Percentiles rank a stretch among this genome's conserved stretches.
Evolutionary conservation across 2,113 vertebrate species (phyloP).

Genomic region (Gambusia holbrooki): DNA sequence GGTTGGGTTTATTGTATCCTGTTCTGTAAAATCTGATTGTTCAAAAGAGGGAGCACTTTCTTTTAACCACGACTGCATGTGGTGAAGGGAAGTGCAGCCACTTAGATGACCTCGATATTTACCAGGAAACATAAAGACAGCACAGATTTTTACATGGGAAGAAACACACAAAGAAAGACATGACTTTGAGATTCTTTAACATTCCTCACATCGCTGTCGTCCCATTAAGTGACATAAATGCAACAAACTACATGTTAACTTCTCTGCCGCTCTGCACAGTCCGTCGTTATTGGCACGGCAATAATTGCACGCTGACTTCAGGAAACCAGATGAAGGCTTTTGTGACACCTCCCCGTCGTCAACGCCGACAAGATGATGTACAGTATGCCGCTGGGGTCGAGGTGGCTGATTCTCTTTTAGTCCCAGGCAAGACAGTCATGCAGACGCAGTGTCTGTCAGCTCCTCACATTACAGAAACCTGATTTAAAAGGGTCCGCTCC

Average conservation of each 20-base stretch:
- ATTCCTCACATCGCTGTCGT: neutral
- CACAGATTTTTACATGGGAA: neutral
- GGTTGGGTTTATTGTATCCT: neutral
- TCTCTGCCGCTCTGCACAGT: slow-evolving; percentile 9
- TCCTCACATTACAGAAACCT: neutral
- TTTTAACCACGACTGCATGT: neutral
- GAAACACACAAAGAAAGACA: neutral
- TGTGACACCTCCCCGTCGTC: slow-evolving; percentile 31
- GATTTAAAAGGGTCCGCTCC: slow-evolving; percentile 7
- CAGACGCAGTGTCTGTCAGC: slow-evolving; percentile 3
- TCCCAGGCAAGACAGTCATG: slow-evolving; percentile 5
- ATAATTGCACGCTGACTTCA: neutral
- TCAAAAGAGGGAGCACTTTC: neutral
- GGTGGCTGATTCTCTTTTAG: slow-evolving; percentile 7
- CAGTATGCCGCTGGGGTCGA: neutral
- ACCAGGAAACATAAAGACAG: neutral
- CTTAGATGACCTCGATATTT: neutral
- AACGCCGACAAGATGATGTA: slow-evolving; percentile 19
- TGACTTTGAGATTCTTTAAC: neutral
- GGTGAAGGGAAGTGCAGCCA: neutral
- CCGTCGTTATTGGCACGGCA: slow-evolving; percentile 9
- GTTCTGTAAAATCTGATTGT: neutral
- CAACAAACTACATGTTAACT: slow-evolving; percentile 3
- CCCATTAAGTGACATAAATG: neutral
- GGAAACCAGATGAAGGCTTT: slow-evolving; percentile 40